Base-by-base conservation (phyloP, 1,140 invertebrate genomes). In the Sycophila sp. region DNA sequence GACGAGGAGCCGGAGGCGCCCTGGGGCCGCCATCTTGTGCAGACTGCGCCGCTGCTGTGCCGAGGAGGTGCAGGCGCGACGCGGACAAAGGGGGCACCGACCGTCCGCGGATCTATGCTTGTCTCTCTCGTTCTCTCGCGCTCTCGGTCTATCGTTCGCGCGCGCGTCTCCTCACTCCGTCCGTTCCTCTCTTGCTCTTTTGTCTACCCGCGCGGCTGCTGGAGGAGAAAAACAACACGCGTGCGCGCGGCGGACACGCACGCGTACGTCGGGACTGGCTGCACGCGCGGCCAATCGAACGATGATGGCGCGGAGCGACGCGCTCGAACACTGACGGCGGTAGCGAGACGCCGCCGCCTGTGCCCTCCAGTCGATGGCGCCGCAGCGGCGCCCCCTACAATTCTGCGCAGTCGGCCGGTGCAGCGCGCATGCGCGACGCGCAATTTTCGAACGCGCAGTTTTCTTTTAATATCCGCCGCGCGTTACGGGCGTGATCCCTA, bases 1-100 rank as follows among this genome's bases (percentile, higher is more conserved):
- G 38, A 19, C 22, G 28, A 56, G 63, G 36, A 56, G 26, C 28
- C 30, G 42, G 42, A 47, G 17, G 42, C 24, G 24, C 19, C 19
- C 42, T 22, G 60, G 8, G 73, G 79, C 85, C 75, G 83, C 83
- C 85, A 85, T 85, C 79, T 85, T 85, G 82, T 79, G n/a, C n/a
- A n/a, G n/a, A n/a, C n/a, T n/a, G n/a, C n/a, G n/a, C n/a, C n/a
- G n/a, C n/a, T n/a, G n/a, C n/a, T n/a, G n/a, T n/a, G n/a, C n/a
- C n/a, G n/a, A n/a, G n/a, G n/a, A n/a, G n/a, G n/a, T n/a, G n/a
- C n/a, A n/a, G n/a, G n/a, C n/a, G n/a, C n/a, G n/a, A n/a, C n/a
- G n/a, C n/a, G n/a, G n/a, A n/a, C n/a, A n/a, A n/a, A n/a, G n/a
- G n/a, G n/a, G n/a, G n/a, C n/a, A n/a, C n/a, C n/a, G n/a, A n/a